Percentiles rank a stretch among this genome's conserved stretches.
Conservation (phyloP, 1,140 invertebrate species). For the Trissolcus basalis region DNA sequence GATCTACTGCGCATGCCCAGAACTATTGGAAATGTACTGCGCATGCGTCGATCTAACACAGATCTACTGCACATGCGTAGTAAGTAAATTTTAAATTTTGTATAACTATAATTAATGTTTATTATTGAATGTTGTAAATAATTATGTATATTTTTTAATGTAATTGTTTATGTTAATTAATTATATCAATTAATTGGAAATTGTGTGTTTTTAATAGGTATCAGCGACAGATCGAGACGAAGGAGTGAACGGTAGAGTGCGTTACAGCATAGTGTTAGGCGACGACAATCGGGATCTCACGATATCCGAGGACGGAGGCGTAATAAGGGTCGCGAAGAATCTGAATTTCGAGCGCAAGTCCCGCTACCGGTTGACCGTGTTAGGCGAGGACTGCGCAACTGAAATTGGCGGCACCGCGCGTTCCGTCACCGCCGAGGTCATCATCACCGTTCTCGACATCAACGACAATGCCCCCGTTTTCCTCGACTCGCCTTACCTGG, state of each 20-base stretch:
- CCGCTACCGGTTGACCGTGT: slow-evolving; percentile 87
- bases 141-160: no score
- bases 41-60: no score
- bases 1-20: no score
- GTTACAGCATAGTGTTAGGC: slow-evolving; percentile 90
- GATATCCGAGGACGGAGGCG: slow-evolving; percentile 92
- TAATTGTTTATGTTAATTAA: no score
- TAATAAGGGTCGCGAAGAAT: slow-evolving; percentile 91
- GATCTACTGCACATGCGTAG: no score
- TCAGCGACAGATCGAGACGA: slow-evolving; percentile 95
- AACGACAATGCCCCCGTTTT: slow-evolving; percentile 97
- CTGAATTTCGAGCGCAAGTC: slow-evolving; percentile 93
- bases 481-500: slow-evolving; percentile 91
- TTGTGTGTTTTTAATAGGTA: slow-evolving; percentile 75
- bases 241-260: slow-evolving; percentile 89
- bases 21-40: no score
- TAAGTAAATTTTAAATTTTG: no score
- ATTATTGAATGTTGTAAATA: no score
- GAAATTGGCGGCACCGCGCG: slow-evolving; percentile 78
- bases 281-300: slow-evolving; percentile 93
- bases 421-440: slow-evolving; percentile 84
- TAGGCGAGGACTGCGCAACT: slow-evolving; percentile 90
- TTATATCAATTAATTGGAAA: no score
- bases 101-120: no score
- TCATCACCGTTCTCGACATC: slow-evolving; percentile 88